Evolutionary conservation across 2,888 invertebrate species (phyloP).

Genomic region (Lithophane socia): DNA sequence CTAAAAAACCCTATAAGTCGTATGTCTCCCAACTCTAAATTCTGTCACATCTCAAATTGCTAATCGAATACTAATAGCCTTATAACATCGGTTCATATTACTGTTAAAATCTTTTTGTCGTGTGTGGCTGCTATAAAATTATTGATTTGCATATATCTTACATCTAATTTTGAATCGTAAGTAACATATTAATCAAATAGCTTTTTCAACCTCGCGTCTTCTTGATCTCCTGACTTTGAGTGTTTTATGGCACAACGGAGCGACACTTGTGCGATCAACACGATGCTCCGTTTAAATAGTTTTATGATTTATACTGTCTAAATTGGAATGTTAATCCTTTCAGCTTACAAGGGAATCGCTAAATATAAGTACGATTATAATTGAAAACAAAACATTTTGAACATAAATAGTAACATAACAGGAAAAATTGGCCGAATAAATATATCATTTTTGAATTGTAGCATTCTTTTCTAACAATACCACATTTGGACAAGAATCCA

Average conservation of each 20-base stretch:
- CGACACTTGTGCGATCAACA: conserved; percentile 55
- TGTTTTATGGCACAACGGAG: conserved; percentile 58
- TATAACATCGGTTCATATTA: conserved; percentile 78
- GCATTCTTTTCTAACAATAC: not conserved
- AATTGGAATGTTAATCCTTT: conserved; percentile 53
- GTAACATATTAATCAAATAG: conserved; percentile 85
- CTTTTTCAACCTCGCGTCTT: conserved; percentile 78
- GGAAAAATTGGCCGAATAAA: not conserved
- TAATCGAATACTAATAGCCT: conserved; percentile 83
- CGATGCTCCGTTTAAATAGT: conserved; percentile 43
- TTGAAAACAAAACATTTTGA: not conserved
- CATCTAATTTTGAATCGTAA: conserved; percentile 81
- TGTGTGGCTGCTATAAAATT: conserved; percentile 84
- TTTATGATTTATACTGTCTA: conserved; percentile 50
- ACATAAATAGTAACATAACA: not conserved
- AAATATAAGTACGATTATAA: conserved; percentile 5
- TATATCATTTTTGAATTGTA: not conserved
- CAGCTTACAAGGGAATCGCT: conserved; percentile 13
- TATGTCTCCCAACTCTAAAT: conserved; percentile 69
- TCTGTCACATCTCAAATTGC: conserved; percentile 82
- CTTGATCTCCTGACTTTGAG: conserved; percentile 72
- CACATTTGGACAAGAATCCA: too few relatives aligned
- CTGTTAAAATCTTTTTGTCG: conserved; percentile 80
- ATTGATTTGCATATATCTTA: conserved; percentile 84
- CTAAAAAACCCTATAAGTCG: conserved; percentile 67